Conservation (phyloP, 2,797 vertebrate species). For the Labroides dimidiatus region DNA sequence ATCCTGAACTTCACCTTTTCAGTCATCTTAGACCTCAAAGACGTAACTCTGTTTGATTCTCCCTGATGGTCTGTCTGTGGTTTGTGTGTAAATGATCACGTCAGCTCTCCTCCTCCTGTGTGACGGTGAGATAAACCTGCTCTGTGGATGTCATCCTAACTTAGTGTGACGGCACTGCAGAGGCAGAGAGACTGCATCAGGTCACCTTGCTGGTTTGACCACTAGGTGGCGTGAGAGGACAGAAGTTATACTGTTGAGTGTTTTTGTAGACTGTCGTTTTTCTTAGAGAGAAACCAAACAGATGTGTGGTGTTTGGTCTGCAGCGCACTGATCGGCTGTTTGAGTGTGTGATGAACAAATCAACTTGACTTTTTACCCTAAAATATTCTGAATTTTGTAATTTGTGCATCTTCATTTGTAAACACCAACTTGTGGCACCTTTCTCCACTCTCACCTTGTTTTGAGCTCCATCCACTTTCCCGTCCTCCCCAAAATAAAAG, state of each 20-base stretch:
- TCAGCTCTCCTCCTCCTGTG: neutral
- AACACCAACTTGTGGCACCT: too few species aligned
- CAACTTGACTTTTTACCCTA: too few species aligned
- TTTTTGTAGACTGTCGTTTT: too few species aligned
- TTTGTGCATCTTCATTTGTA: too few species aligned
- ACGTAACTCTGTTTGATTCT: neutral
- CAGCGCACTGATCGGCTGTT: too few species aligned
- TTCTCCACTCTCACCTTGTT: too few species aligned
- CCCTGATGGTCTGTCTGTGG: neutral
- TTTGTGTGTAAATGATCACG: neutral
- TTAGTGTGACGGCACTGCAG: slow-evolving; percentile 67
- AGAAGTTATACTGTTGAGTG: neutral
- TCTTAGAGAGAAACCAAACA: neutral
- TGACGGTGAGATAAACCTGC: slow-evolving; percentile 1
- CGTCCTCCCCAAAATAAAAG: too few species aligned
- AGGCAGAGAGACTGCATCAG: slow-evolving; percentile 14
- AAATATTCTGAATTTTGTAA: too few species aligned
- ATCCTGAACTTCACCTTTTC: neutral
- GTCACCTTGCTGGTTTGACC: slow-evolving; percentile 37
- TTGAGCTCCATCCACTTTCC: too few species aligned
- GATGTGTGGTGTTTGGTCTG: neutral
- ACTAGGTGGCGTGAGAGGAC: slow-evolving; percentile 70
- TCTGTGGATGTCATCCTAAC: slow-evolving; percentile 52
- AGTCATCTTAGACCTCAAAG: too few species aligned
- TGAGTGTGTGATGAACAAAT: too few species aligned